These are phyloP conservation scores for Lepus townsendii DNA, from an alignment of 2,797 vertebrate species.

Conservation along the genomic window DNA sequence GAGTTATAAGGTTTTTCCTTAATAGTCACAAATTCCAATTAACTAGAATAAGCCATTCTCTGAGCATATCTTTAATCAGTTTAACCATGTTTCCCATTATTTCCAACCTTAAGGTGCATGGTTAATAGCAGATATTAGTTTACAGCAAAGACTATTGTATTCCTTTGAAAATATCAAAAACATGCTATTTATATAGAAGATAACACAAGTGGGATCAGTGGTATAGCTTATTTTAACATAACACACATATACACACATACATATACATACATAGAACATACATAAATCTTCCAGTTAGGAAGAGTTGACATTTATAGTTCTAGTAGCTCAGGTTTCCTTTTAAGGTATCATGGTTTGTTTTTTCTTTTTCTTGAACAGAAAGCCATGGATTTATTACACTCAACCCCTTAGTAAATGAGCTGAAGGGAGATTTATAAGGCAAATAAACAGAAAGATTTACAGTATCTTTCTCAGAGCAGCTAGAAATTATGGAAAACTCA, in stretches of 20 bases:
- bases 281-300: not conserved
- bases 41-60: conserved; percentile 5
- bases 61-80: not conserved
- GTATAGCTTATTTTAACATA: not conserved
- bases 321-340: conserved; percentile 29
- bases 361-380: conserved; percentile 60
- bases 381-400: conserved; percentile 62
- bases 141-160: conserved; percentile 56
- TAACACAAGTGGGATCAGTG: not conserved
- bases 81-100: not conserved
- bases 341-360: not conserved
- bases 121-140: conserved; percentile 38
- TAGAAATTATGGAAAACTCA: conserved; percentile 78
- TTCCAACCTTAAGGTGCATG: not conserved
- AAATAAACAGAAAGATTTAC: conserved; percentile 75
- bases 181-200: conserved; percentile 21
- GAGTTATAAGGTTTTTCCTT: not conserved
- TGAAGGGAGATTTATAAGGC: conserved; percentile 72
- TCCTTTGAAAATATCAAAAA: conserved; percentile 42
- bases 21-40: conserved; percentile 15
- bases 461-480: conserved; percentile 56
- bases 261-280: not conserved
- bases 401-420: conserved; percentile 42
- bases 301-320: conserved; percentile 21
- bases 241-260: not conserved